Conservation (phyloP, 2,797 vertebrate species). For the Mormyrops attenuatus region DNA sequence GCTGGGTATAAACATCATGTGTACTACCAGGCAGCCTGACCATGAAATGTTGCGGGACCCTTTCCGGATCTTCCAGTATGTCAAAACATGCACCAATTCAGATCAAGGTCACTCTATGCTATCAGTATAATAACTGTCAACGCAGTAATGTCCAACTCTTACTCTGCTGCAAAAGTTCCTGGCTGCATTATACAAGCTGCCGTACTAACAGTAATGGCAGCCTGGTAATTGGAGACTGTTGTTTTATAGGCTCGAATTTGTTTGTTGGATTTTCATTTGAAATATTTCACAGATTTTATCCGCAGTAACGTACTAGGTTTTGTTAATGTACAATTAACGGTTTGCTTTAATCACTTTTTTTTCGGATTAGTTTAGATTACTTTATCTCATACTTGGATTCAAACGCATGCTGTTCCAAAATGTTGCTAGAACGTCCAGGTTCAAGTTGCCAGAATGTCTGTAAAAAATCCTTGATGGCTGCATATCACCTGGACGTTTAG, state of each 20-base stretch:
- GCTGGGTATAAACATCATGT: neutral
- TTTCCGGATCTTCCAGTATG: slow-evolving; percentile 39
- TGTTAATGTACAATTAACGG: neutral
- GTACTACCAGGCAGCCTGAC: slow-evolving; percentile 52
- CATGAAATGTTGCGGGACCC: slow-evolving; percentile 17
- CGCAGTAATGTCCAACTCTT: slow-evolving; percentile 18
- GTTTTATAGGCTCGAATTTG: neutral
- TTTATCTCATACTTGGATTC: neutral
- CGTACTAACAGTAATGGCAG: neutral
- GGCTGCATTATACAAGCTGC: slow-evolving; percentile 29
- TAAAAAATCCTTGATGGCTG: too few relatives aligned
- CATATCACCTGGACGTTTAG: too few relatives aligned
- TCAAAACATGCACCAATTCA: slow-evolving; percentile 36
- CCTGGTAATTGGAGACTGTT: neutral
- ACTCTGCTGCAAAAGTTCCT: slow-evolving; percentile 40
- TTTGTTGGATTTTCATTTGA: neutral
- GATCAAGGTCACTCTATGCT: slow-evolving; percentile 50
- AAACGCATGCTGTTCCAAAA: slow-evolving; percentile 36
- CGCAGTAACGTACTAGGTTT: neutral
- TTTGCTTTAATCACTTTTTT: neutral
- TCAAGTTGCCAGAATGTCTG: slow-evolving; percentile 57
- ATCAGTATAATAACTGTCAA: slow-evolving; percentile 29
- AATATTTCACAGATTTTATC: neutral
- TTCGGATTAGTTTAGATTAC: neutral
- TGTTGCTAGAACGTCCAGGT: slow-evolving; percentile 74